A percentile compares a stretch with the other conserved stretches of the same genome.
These are phyloP conservation scores for Ectemnius lituratus DNA, from an alignment of 2,888 invertebrate species.

Conservation along the genomic window DNA sequence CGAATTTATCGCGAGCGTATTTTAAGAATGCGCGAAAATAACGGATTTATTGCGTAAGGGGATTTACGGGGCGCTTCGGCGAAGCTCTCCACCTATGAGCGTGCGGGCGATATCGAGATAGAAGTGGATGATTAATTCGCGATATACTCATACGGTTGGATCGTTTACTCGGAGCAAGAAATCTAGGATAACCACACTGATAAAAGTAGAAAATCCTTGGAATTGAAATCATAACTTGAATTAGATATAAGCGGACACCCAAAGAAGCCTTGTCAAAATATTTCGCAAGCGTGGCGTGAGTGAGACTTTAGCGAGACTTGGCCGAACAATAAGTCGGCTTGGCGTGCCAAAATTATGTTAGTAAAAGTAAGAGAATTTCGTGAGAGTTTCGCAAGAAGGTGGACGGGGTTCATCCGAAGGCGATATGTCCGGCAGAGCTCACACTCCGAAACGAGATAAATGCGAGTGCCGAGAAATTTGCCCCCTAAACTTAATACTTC, in stretches of 20 bases:
- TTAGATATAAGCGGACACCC: no score
- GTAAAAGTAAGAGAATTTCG: background rate
- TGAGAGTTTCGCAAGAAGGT: background rate
- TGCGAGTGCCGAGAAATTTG: conserved; percentile 37
- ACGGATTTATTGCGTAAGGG: background rate
- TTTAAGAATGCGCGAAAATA: conserved; percentile 9
- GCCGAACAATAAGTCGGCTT: background rate
- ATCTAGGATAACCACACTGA: no score
- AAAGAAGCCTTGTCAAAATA: no score
- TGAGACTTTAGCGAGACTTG: no score
- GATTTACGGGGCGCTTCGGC: conserved; percentile 3
- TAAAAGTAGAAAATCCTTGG: no score
- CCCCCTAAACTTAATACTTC: conserved; percentile 58
- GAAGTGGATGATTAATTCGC: no score
- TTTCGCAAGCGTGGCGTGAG: no score
- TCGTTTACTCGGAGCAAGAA: no score
- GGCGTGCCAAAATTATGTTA: background rate
- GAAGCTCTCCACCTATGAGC: no score
- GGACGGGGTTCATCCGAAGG: background rate
- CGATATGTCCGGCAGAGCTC: background rate
- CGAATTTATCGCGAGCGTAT: background rate
- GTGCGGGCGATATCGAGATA: no score
- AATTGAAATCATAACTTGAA: no score
- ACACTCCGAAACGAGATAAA: conserved; percentile 30
- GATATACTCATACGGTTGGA: no score